Evolutionary conservation across 2,888 invertebrate species (phyloP), one percentile per base, ranked within the genome.

Genomic region (Scrobipalpa atriplicella): DNA sequence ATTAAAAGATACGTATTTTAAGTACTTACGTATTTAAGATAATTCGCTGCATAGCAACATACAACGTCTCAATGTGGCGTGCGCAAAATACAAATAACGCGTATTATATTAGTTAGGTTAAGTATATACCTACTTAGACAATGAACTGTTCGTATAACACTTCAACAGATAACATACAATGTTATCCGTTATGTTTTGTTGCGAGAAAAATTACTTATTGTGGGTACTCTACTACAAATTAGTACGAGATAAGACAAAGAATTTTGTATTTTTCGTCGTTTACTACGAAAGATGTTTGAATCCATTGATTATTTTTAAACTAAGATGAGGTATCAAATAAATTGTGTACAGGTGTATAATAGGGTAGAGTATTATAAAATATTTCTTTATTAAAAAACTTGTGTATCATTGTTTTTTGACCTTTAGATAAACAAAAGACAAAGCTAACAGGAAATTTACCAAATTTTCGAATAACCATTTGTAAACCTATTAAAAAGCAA

Each of bases 131-230:
- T 43, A 43, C 43, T 43, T 10, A 39, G 8, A 11, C 39, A 39
- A 10, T 10, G n/a, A 47, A 5, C 3, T 5, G 29, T 38, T 7
- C 13, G 58, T 38, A 36, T 58, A 29, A 38, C 58, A 58, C 58
- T 13, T 38, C 3, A 5, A 38, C 38, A n/a, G 47, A 62, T 62
- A 51, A 16, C 19, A 16, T n/a, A 62, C 51, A 51, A 47, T 51
- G 51, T 62, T 47, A 47, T 47, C 64, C 39, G 11, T 52, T 64
- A 13, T 62, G 47, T 62, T 43, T 47, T 61, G 39, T 36, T 56
- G 62, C 13, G 43, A 62, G 62, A 62, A 62, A 62, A 62, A 62
- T 62, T 43, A 62, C 21, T 62, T 47, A 62, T 62, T 62, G 62
- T n/a, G n/a, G n/a, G n/a, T 51, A 21, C 2, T 29, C 21, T 21